Evolutionary conservation across 2,888 invertebrate species (phyloP).

Genomic region (Lepidocyrtoides sp.): DNA sequence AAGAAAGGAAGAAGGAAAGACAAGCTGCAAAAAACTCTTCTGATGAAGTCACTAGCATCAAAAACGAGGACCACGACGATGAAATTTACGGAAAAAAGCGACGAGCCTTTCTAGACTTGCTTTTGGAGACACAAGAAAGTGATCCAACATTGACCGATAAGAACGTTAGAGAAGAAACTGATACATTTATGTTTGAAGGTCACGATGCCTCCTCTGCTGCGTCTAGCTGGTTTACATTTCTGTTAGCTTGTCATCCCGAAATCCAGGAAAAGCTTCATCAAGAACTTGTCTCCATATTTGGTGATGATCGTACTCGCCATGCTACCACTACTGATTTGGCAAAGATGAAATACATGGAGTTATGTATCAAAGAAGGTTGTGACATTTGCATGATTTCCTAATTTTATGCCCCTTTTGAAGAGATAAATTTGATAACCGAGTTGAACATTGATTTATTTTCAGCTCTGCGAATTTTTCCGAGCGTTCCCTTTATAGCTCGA

Average conservation of each 20-base stretch:
- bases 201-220: conserved; percentile 66
- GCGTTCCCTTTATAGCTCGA: conserved; percentile 86
- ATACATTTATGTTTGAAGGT: conserved; percentile 69
- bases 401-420: no score
- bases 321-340: conserved; percentile 86
- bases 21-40: not conserved
- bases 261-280: conserved; percentile 61
- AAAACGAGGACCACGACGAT: not conserved
- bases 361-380: conserved; percentile 87
- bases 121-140: conserved; percentile 45
- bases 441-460: no score
- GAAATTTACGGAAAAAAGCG: not conserved
- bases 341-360: conserved; percentile 86
- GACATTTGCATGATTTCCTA: no score
- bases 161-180: conserved; percentile 86
- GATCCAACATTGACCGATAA: conserved; percentile 84
- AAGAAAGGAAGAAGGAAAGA: conserved; percentile 48
- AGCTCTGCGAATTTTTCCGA: conserved; percentile 82
- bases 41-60: not conserved
- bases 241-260: conserved; percentile 58
- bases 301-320: conserved; percentile 50
- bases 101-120: conserved; percentile 33
- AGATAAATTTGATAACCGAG: no score
- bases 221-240: conserved; percentile 65
- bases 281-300: conserved; percentile 78